Evolutionary conservation across 2,888 invertebrate species (phyloP), one percentile per base, ranked within the genome.

Genomic region (Therioaphis trifolii): DNA sequence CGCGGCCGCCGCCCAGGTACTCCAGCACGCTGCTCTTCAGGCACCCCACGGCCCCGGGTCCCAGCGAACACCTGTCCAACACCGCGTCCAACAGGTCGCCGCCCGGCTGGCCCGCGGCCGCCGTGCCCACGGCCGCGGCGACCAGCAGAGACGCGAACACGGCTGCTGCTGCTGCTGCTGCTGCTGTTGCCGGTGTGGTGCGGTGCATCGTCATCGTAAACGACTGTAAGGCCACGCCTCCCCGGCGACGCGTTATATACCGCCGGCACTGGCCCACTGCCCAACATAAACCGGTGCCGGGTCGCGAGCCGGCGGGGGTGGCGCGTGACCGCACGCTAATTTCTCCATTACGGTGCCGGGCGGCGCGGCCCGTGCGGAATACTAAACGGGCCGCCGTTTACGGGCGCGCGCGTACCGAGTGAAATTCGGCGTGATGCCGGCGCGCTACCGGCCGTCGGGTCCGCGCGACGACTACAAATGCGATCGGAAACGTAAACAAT

Each of bases 81-180:
- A 95, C 71, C 91, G 90, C 88, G 92, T 91, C 88, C 94, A 93
- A 11, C 92, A 91, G 63, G n/a, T n/a, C n/a, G n/a, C n/a, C n/a
- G n/a, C n/a, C n/a, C n/a, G n/a, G n/a, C 21, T 88, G 92, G 91
- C 88, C 94, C 92, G 9, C 92, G 91, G 35, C 58, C 21, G 43
- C n/a, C 58, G 46, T 18, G 46, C 46, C 21, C 27, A 63, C 43
- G 46, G 76, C 61, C 0, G 18, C 66, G 0, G 66, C 24, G n/a
- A n/a, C n/a, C n/a, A n/a, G n/a, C n/a, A n/a, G n/a, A n/a, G n/a
- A n/a, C n/a, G n/a, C n/a, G n/a, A n/a, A n/a, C n/a, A n/a, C n/a
- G n/a, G 24, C 69, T n/a, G 35, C 69, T 21, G 43, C 49, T 21
- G n/a, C 35, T 5, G 49, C 46, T 21, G 29, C 12, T 11, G 46